Conservation (phyloP, 92 coral and sea anemone species). For the Porites divaricata region DNA sequence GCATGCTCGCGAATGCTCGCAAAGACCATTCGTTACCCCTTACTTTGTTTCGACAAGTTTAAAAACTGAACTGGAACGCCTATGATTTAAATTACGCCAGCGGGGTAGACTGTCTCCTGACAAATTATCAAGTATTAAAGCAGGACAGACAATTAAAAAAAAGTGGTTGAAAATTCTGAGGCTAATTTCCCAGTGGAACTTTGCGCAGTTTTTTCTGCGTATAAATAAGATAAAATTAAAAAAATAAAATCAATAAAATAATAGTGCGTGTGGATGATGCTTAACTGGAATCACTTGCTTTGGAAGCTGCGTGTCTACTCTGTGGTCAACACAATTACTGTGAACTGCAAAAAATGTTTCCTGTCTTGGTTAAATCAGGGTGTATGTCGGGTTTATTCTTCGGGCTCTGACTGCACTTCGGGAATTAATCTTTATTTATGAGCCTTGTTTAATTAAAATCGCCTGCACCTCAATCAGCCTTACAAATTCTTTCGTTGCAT, state of each 20-base stretch:
- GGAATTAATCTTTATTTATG: constrained; percentile 15
- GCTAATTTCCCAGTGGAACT: background rate
- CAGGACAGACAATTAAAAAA: too few relatives aligned
- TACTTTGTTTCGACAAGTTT: background rate
- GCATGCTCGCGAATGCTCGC: too few relatives aligned
- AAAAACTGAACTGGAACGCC: background rate
- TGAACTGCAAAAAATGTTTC: background rate
- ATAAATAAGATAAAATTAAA: too few relatives aligned
- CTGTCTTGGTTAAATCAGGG: background rate
- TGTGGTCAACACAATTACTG: too few relatives aligned
- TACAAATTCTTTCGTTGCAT: constrained; percentile 5
- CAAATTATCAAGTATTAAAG: too few relatives aligned
- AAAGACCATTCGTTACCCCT: too few relatives aligned
- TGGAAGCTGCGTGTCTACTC: too few relatives aligned
- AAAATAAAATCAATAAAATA: background rate
- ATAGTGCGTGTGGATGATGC: too few relatives aligned
- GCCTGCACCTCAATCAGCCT: constrained; percentile 6
- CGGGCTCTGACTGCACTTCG: background rate
- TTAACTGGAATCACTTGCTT: too few relatives aligned
- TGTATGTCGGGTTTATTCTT: too few relatives aligned
- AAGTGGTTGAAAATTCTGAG: background rate
- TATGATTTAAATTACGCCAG: background rate
- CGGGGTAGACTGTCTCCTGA: background rate
- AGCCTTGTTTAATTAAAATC: constrained; percentile 30
- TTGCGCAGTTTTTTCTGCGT: too few relatives aligned